Evolutionary conservation across 2,888 invertebrate genomes (phyloP).

Genomic region (Leptopilina syphax): DNA sequence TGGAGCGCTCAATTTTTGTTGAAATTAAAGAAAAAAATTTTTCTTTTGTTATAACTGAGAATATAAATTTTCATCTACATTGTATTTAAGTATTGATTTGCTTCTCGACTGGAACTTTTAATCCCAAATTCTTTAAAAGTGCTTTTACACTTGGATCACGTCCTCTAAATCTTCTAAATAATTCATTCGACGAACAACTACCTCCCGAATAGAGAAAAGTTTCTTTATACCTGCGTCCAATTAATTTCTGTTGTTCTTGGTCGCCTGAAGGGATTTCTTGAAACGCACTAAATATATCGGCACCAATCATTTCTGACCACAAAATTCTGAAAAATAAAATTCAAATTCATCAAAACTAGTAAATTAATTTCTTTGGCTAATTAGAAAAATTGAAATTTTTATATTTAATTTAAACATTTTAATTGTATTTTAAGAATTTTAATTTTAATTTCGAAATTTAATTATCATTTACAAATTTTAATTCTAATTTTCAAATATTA

Average conservation of each 20-base stretch:
- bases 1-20: too few species aligned
- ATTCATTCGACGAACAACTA: conserved; percentile 87
- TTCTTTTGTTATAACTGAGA: too few species aligned
- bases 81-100: neutral
- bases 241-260: conserved; percentile 79
- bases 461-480: too few species aligned
- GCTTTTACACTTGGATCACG: conserved; percentile 93
- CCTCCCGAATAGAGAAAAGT: conserved; percentile 92
- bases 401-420: too few species aligned
- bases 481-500: too few species aligned
- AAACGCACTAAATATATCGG: conserved; percentile 93
- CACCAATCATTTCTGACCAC: conserved; percentile 94
- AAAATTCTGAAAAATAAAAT: conserved; percentile 82
- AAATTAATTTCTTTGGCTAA: too few species aligned
- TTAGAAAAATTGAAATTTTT: too few species aligned
- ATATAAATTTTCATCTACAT: too few species aligned
- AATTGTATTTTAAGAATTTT: too few species aligned
- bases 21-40: too few species aligned
- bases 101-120: conserved; percentile 44
- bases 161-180: conserved; percentile 94
- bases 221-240: conserved; percentile 86
- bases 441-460: too few species aligned
- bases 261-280: conserved; percentile 79
- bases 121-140: conserved; percentile 82
- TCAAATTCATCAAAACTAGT: too few species aligned